These are phyloP conservation scores for Hephaestus fuliginosus DNA, from an alignment of 2,797 vertebrate species.

Conservation along the genomic window DNA sequence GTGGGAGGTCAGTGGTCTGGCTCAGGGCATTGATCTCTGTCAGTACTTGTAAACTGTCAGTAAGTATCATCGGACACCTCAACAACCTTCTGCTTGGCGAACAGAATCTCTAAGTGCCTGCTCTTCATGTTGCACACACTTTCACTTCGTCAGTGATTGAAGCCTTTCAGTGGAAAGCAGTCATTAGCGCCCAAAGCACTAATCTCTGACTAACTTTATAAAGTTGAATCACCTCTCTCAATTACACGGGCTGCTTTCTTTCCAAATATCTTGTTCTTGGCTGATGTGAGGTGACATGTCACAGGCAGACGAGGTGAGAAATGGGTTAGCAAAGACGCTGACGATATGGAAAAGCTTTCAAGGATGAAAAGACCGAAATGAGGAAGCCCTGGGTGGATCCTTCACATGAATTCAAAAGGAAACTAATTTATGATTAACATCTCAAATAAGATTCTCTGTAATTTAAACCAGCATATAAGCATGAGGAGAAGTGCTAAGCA, in stretches of 20 bases:
- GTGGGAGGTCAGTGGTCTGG: slow-evolving; percentile 27
- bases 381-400: neutral
- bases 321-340: neutral
- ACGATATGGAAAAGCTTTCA: slow-evolving; percentile 19
- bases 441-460: slow-evolving; percentile 10
- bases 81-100: neutral
- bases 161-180: neutral
- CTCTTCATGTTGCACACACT: neutral
- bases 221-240: slow-evolving; percentile 15
- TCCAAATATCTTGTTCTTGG: slow-evolving; percentile 28
- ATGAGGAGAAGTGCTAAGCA: neutral
- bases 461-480: slow-evolving; percentile 6
- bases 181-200: neutral
- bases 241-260: slow-evolving; percentile 16
- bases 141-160: slow-evolving; percentile 9
- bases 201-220: slow-evolving; percentile 11
- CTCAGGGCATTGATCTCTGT: slow-evolving; percentile 17
- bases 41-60: too few species aligned
- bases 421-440: neutral
- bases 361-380: neutral
- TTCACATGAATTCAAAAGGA: slow-evolving; percentile 5
- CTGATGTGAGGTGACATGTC: slow-evolving; percentile 29
- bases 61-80: neutral
- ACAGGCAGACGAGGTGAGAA: slow-evolving; percentile 13
- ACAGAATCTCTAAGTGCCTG: neutral